Evolutionary conservation across 2,888 invertebrate genomes (phyloP), one percentile per base, ranked within the genome.

Genomic region (Teinopalpus imperialis): DNA sequence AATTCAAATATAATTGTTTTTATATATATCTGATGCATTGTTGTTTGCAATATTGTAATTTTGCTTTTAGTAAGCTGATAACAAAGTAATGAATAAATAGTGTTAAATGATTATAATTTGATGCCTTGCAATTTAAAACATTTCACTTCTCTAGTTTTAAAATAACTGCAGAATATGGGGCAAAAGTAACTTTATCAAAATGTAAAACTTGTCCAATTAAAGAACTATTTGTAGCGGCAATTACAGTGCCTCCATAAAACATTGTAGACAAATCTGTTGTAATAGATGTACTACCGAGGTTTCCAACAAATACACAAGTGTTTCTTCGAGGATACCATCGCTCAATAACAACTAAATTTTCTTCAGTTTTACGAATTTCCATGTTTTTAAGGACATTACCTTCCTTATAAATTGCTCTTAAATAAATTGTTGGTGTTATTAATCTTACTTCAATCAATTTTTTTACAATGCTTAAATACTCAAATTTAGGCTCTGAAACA

Each of bases 321-420:
- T 94, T 93, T 46, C 94, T 90, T 8, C 96, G 90, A 0, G 95
- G 95, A 74, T 93, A 95, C 90, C 93, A 93, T 31, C 96, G 89
- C 66, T 96, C 95, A 34, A 93, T 77, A 9, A 95, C 90, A 1
- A 96, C 80, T 31, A 95, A 88, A 61, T 93, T 91, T 30, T 91
- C 90, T 24, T 90, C 86, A 14, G 91, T 90, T 63, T 91, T 90
- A 48, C 93, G 91, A 40, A 95, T 88, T 57, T 92, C 92, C 49
- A 93, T 92, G 74, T 94, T 95, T 10, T 91, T 91, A 34, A 90
- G 76, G 42, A 90, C 85, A 48, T 81, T 85, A 0, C 91, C 91
- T 32, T 93, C 91, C 63, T 94, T 95, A 56, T 90, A 90, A 36
- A 94, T 91, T 1, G 92, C 90, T 58, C 93, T 93, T 59, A 94